Conservation (phyloP, 2,888 invertebrate species). For the Sphaerophoria taeniata region DNA sequence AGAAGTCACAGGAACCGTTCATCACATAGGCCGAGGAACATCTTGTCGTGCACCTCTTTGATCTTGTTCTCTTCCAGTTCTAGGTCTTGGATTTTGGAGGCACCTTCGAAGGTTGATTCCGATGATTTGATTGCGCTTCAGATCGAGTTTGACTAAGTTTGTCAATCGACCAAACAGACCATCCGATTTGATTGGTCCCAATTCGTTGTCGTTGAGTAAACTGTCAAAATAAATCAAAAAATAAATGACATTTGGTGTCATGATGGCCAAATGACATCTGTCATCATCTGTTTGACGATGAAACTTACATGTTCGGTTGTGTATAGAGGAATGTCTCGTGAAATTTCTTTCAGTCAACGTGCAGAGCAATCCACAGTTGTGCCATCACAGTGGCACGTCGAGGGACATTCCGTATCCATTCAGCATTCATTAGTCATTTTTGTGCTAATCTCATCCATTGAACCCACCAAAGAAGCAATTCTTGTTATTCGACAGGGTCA, state of each 20-base stretch:
- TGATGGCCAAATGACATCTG: slow-evolving; percentile 38
- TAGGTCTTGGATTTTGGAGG: slow-evolving; percentile 94
- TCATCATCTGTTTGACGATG: slow-evolving; percentile 25
- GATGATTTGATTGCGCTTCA: slow-evolving; percentile 94
- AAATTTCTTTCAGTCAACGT: slow-evolving; percentile 91
- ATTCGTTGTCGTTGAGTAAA: slow-evolving; percentile 93
- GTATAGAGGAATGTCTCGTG: slow-evolving; percentile 94
- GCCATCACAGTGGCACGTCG: slow-evolving; percentile 94
- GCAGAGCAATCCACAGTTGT: slow-evolving; percentile 96
- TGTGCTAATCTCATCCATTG: slow-evolving; percentile 91
- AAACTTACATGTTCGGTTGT: slow-evolving; percentile 94
- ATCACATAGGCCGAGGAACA: slow-evolving; percentile 97
- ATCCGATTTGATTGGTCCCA: slow-evolving; percentile 93
- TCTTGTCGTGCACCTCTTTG: slow-evolving; percentile 94
- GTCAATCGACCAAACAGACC: slow-evolving; percentile 94
- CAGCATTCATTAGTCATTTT: slow-evolving; percentile 92
- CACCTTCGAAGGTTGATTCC: slow-evolving; percentile 97
- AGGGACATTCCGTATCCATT: slow-evolving; percentile 93
- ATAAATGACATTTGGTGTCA: background rate
- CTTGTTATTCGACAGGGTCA: background rate
- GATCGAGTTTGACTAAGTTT: slow-evolving; percentile 93
- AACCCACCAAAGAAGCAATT: slow-evolving; percentile 84
- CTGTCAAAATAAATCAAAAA: slow-evolving; percentile 83
- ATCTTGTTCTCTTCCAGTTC: slow-evolving; percentile 94
- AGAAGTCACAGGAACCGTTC: slow-evolving; percentile 94